Evolutionary conservation across 2,888 invertebrate genomes (phyloP), one percentile per base, ranked within the genome.

Genomic region (Rugalucina vietnamica): DNA sequence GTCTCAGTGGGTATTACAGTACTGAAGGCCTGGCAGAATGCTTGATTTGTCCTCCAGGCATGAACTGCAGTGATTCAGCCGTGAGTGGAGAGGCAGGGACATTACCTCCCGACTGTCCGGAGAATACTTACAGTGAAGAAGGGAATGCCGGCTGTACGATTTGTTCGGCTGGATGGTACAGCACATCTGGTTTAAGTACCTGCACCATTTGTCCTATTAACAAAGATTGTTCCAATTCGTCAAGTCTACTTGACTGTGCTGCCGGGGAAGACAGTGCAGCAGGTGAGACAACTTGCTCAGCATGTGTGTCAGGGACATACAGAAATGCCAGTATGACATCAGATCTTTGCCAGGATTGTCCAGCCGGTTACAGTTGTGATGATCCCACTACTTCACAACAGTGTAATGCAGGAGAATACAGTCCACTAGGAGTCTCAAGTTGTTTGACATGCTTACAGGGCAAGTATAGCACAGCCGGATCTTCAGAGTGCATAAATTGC

Each of bases 51-150:
- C 82, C 85, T 39, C 79, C 85, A 37, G 88, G 90, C 24, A 84
- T 81, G 27, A 60, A 89, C 34, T 88, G 89, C 60, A 71, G 74
- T 0, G 54, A 79, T 71, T 50, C 49, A 29, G 57, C 87, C 21
- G 50, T 73, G 12, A 34, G 29, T 18, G 50, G 27, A 21, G 27
- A 70, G n/a, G 82, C 75, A 72, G 24, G 36, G 29, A 72, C 72
- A 69, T 81, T 84, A 24, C 91, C 91, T 24, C 85, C 84, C 2
- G 81, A 85, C 49, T 94, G 94, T 86, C 74, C 69, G 21, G 89
- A 91, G 1, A 93, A 93, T n/a, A 91, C 85, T 57, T 93, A 88
- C 85, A 93, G 94, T 76, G 73, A 75, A 12, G 89, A 85, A 54
- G 93, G 92, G 12, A 89, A 91, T 37, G 76, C 84, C 72, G 81